phyloP scores from a whole-genome alignment of 2,113 vertebrate species.

The Siphamia tubifer region DNA sequence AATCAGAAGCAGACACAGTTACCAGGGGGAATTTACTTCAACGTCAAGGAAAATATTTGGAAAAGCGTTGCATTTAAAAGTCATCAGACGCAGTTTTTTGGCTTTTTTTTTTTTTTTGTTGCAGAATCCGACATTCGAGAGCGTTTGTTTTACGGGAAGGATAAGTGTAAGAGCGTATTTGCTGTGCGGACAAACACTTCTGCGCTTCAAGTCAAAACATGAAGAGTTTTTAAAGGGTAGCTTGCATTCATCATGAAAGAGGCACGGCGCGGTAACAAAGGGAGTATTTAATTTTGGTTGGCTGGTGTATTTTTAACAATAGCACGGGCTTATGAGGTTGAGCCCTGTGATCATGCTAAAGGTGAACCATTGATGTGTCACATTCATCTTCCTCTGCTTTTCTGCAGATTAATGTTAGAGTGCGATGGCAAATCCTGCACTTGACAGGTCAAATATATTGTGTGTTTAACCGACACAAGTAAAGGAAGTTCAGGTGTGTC shows the following conservation, averaged over 20 bases:
- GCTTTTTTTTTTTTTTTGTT: too few species aligned
- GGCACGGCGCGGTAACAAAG: slow-evolving; percentile 36
- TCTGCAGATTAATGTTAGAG: slow-evolving; percentile 38
- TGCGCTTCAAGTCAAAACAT: slow-evolving; percentile 67
- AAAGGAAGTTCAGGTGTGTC: slow-evolving; percentile 60
- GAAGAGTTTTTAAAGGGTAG: slow-evolving; percentile 21
- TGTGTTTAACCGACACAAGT: slow-evolving; percentile 24
- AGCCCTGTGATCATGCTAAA: slow-evolving; percentile 49
- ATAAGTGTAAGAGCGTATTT: not conserved
- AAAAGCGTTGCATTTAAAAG: not conserved
- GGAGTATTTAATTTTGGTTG: slow-evolving; percentile 17
- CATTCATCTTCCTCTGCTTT: slow-evolving; percentile 28
- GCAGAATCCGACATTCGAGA: slow-evolving; percentile 21
- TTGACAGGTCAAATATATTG: slow-evolving; percentile 43
- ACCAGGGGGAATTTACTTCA: slow-evolving; percentile 27
- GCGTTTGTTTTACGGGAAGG: slow-evolving; percentile 11
- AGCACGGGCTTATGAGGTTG: slow-evolving; percentile 7
- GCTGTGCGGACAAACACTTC: slow-evolving; percentile 19
- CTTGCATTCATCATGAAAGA: slow-evolving; percentile 30
- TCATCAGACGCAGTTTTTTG: not conserved
- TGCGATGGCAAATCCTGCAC: slow-evolving; percentile 29
- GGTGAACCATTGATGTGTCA: slow-evolving; percentile 50
- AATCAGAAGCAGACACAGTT: slow-evolving; percentile 18
- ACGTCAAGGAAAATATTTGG: slow-evolving; percentile 1
- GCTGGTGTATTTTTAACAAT: slow-evolving; percentile 16